A percentile compares a stretch with the other conserved stretches of the same genome.
Conservation (phyloP, 2,888 invertebrate species). For the Helicoverpa assulta region DNA sequence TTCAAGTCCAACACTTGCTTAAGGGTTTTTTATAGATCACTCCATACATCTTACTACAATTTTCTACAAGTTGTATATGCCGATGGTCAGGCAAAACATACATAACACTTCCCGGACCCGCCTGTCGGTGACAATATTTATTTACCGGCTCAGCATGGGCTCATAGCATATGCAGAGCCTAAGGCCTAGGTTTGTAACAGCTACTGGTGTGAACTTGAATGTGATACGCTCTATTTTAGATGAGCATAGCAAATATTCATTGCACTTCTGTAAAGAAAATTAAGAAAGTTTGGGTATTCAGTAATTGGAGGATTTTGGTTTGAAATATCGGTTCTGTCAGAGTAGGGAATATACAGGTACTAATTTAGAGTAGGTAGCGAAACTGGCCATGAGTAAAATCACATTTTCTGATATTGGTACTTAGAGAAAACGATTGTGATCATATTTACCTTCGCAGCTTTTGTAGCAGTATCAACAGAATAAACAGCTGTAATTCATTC, state of each 20-base stretch:
- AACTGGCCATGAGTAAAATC: too few species aligned
- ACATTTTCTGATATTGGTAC: too few species aligned
- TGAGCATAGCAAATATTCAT: too few species aligned
- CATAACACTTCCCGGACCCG: not conserved
- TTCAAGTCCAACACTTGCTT: too few species aligned
- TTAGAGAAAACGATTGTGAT: not conserved
- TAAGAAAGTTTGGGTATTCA: too few species aligned
- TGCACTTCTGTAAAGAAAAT: not conserved
- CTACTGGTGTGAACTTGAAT: conserved; percentile 22
- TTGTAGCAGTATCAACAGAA: not conserved
- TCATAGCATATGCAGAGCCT: conserved; percentile 10
- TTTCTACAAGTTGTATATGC: not conserved
- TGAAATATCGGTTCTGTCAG: too few species aligned
- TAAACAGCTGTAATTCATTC: not conserved
- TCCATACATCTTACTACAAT: not conserved
- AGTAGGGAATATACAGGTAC: too few species aligned
- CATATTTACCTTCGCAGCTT: not conserved
- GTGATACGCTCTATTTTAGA: not conserved
- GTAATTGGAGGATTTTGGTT: too few species aligned
- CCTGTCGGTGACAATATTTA: conserved; percentile 7
- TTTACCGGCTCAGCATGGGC: conserved; percentile 4
- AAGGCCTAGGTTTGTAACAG: conserved; percentile 5
- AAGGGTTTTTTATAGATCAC: not conserved
- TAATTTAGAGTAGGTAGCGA: too few species aligned
- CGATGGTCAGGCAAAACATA: not conserved